Conservation (phyloP, 2,797 vertebrate species). For the Peromyscus attwateri region DNA sequence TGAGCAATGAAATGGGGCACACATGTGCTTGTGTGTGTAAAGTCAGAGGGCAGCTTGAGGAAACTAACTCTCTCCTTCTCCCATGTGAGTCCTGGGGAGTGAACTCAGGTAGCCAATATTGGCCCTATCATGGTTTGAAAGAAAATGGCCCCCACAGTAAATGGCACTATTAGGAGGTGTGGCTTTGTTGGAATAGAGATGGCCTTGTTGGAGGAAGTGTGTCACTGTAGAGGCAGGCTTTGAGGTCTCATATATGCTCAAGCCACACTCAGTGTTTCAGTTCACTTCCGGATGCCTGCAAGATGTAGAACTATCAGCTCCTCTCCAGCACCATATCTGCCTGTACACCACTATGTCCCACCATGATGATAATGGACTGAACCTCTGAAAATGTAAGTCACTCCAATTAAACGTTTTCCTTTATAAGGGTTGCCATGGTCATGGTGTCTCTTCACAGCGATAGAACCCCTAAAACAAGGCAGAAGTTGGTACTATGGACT, state of each 20-base stretch:
- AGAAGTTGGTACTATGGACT: not conserved
- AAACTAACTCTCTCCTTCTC: not conserved
- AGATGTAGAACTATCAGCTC: not conserved
- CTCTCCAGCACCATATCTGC: not conserved
- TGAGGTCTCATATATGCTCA: not conserved
- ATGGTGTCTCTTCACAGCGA: not conserved
- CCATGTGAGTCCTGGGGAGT: not conserved
- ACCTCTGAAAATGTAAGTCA: not conserved
- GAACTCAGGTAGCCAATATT: not conserved
- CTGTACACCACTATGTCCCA: not conserved
- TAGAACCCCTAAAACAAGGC: not conserved
- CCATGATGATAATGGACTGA: not conserved
- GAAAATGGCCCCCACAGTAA: not conserved
- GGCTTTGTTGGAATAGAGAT: not conserved
- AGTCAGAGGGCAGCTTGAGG: not conserved
- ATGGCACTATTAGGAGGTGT: not conserved
- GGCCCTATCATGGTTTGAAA: not conserved
- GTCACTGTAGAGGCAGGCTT: not conserved
- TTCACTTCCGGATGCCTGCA: not conserved
- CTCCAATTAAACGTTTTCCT: not conserved
- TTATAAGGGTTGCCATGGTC: not conserved
- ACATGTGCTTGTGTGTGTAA: not conserved
- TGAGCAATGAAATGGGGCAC: not conserved
- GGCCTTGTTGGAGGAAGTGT: not conserved
- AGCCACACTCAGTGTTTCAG: not conserved